A percentile compares a stretch with the other conserved stretches of the same genome.
Conservation (phyloP, 2,797 vertebrate species). For the Delichon dasypus region DNA sequence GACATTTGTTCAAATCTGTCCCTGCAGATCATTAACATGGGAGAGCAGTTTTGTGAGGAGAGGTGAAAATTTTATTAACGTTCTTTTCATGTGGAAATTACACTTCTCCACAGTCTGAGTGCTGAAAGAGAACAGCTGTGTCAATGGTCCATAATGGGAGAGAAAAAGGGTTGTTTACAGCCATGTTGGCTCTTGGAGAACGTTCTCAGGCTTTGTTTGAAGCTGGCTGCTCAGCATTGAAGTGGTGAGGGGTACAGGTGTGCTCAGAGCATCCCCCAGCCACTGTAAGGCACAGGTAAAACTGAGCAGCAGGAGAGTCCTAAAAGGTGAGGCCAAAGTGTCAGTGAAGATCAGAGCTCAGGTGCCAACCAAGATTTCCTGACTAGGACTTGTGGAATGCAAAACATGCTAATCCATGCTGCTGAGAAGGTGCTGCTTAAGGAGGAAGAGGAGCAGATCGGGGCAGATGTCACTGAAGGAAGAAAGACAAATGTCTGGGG, state of each 20-base stretch:
- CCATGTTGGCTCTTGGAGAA: not conserved
- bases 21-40: not conserved
- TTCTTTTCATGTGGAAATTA: slow-evolving; percentile 22
- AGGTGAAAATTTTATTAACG: not conserved
- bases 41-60: not conserved
- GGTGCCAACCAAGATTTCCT: not conserved
- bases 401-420: not conserved
- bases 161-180: not conserved
- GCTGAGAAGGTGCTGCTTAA: not conserved
- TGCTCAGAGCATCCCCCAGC: not conserved
- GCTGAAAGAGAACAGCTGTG: slow-evolving; percentile 22
- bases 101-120: not conserved
- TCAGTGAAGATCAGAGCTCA: not conserved
- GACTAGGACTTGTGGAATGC: not conserved
- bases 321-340: not conserved
- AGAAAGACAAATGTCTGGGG: not conserved
- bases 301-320: not conserved
- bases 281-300: not conserved
- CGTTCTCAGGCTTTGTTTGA: not conserved
- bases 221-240: not conserved
- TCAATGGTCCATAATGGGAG: not conserved
- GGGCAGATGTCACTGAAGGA: not conserved
- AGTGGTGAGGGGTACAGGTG: not conserved
- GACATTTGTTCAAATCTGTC: not conserved
- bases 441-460: not conserved